A percentile compares a stretch with the other conserved stretches of the same genome.
phyloP scores from a whole-genome alignment of 2,113 vertebrate genomes.

The Aplodontia rufa region DNA sequence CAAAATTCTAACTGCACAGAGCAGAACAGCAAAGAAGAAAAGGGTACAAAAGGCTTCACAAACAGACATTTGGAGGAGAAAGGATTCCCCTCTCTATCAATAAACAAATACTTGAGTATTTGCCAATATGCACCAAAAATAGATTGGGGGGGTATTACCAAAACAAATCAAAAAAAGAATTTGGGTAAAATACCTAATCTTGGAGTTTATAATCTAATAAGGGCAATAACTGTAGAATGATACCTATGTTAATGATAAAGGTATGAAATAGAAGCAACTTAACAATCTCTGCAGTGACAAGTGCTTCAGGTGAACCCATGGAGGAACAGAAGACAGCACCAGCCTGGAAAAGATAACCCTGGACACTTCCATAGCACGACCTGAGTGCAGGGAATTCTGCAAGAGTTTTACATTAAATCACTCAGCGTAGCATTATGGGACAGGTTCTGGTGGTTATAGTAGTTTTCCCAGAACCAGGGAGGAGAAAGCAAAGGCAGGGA shows the following conservation, averaged over 20 bases:
- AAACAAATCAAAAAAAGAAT: not conserved
- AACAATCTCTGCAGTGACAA: not conserved
- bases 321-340: not conserved
- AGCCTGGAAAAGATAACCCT: not conserved
- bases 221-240: not conserved
- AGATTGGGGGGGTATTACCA: not conserved
- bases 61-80: not conserved
- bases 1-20: not conserved
- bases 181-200: not conserved
- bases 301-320: fast-evolving
- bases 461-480: not conserved
- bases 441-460: not conserved
- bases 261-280: not conserved
- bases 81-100: not conserved
- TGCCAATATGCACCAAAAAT: not conserved
- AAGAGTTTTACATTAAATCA: not conserved
- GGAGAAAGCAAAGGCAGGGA: not conserved
- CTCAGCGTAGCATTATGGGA: not conserved
- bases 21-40: not conserved
- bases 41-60: not conserved
- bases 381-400: not conserved
- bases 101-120: not conserved
- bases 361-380: not conserved
- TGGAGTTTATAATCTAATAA: not conserved
- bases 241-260: not conserved